A percentile compares a stretch with the other conserved stretches of the same genome.
phyloP scores from a whole-genome alignment of 64 coral and sea anemone genomes.

The Anthopleura sola region DNA sequence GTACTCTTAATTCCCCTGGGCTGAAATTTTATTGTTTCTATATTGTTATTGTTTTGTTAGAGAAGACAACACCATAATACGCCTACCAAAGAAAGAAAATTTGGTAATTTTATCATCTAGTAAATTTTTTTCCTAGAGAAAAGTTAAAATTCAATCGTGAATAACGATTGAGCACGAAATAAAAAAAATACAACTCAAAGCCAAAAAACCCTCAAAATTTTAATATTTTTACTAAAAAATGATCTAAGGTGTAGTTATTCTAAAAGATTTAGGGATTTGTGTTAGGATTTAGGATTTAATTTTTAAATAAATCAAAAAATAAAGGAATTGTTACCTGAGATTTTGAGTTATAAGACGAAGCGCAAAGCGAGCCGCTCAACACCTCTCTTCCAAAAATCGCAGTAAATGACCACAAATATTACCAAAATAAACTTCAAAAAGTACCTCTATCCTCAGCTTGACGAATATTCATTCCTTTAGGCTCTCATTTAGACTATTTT shows the following conservation, averaged over 20 bases:
- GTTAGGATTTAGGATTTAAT: not conserved
- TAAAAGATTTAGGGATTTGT: not conserved
- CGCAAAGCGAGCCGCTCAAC: not conserved
- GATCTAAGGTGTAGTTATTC: not conserved
- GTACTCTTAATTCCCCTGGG: not conserved
- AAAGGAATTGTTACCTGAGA: not conserved
- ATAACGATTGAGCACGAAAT: not conserved
- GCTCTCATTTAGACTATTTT: not conserved
- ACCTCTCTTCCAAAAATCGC: not conserved
- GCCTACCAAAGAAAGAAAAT: not conserved
- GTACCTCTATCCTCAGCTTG: conserved; percentile 6
- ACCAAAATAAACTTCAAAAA: not conserved
- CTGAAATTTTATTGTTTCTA: not conserved
- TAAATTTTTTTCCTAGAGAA: not conserved
- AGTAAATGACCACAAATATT: not conserved
- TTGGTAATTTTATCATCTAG: not conserved
- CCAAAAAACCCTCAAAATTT: not conserved
- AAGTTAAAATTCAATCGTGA: not conserved
- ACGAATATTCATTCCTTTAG: conserved; percentile 2
- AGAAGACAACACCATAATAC: not conserved
- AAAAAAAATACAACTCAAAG: not conserved
- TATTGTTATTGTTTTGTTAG: not conserved
- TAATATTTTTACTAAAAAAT: not conserved
- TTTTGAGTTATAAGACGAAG: not conserved
- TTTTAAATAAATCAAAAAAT: not conserved